A percentile compares a stretch with the other conserved stretches of the same genome.
These are phyloP conservation scores for Carterocephalus palaemon DNA, from an alignment of 2,888 invertebrate genomes.

Conservation along the genomic window DNA sequence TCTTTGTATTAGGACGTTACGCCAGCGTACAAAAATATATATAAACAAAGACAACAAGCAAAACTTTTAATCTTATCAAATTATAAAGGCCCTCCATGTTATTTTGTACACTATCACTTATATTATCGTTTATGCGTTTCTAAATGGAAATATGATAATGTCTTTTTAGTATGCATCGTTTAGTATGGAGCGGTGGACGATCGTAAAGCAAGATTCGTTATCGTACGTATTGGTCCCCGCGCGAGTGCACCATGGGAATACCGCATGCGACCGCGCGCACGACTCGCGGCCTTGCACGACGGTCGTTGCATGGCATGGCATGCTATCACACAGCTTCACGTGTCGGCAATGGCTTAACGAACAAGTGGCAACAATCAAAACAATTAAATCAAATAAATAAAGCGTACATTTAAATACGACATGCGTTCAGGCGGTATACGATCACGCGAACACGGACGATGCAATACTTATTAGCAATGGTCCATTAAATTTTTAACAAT, in stretches of 20 bases:
- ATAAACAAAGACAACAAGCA: constrained; percentile 74
- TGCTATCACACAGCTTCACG: constrained; percentile 17
- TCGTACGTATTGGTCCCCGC: constrained; percentile 44
- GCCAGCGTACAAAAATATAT: constrained; percentile 68
- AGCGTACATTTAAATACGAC: constrained; percentile 17
- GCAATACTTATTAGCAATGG: constrained; percentile 48
- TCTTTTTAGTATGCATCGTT: constrained; percentile 60
- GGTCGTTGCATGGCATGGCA: neutral
- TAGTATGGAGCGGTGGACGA: constrained; percentile 34
- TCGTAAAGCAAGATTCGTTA: constrained; percentile 29
- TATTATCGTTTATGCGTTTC: constrained; percentile 39
- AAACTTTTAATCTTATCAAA: constrained; percentile 67
- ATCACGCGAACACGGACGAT: constrained; percentile 39
- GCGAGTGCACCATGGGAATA: constrained; percentile 34
- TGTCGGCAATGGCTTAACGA: constrained; percentile 12
- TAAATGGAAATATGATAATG: constrained; percentile 54
- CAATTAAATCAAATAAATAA: constrained; percentile 17
- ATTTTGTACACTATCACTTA: constrained; percentile 65
- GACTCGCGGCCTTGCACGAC: constrained; percentile 8
- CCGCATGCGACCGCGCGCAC: constrained; percentile 25
- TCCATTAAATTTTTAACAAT: constrained; percentile 48
- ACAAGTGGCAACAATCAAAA: constrained; percentile 17
- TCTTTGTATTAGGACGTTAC: constrained; percentile 61
- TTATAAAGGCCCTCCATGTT: constrained; percentile 70
- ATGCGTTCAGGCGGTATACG: constrained; percentile 23